Base-by-base conservation (phyloP, 1,140 invertebrate species). In the Bombyx mandarina region DNA sequence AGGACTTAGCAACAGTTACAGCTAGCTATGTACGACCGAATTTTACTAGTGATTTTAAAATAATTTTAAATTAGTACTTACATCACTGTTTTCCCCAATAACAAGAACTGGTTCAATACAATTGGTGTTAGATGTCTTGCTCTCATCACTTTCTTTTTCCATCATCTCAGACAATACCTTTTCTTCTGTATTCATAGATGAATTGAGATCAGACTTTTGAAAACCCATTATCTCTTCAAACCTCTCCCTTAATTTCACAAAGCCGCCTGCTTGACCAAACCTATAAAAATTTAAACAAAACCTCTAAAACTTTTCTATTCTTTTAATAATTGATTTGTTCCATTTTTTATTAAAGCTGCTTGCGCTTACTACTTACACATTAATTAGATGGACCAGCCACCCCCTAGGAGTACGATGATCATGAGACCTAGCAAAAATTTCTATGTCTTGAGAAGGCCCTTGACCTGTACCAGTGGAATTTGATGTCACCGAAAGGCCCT, bases 341-440 rank as follows among this genome's bases (percentile, higher is more conserved):
- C 26, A 35, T 5, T 3, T 35, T 35, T 35, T 35, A 3, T 35
- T 35, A 35, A 35, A 35, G 4, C 26, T 2, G 2, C 26, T 35
- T 35, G 4, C 26, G 22, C 18, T 7, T 51, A 51, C 22, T 51
- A 35, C 22, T 76, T 88, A 93, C 90, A 91, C 91, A 90, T 99
- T 99, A 58, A 99, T 95, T 61, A 99, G 90, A 91, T 99, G 97
- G 56, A 99, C 96, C 45, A 99, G 91, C 97, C 97, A 99, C 51
- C 97, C 97, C 76, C 95, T 90, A 47, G 93, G 93, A 75, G 90
- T 93, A 65, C 94, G 90, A 26, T 91, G 90, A 82, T 96, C 96
- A 61, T 91, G 89, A 52, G 95, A 92, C 74, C 92, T 90, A 43
- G 96, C 96, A 91, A 91, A 98, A 63, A 96, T 87, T 83, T 95